These are phyloP conservation scores for Bradypus variegatus DNA, from an alignment of 2,797 vertebrate species.

Conservation along the genomic window DNA sequence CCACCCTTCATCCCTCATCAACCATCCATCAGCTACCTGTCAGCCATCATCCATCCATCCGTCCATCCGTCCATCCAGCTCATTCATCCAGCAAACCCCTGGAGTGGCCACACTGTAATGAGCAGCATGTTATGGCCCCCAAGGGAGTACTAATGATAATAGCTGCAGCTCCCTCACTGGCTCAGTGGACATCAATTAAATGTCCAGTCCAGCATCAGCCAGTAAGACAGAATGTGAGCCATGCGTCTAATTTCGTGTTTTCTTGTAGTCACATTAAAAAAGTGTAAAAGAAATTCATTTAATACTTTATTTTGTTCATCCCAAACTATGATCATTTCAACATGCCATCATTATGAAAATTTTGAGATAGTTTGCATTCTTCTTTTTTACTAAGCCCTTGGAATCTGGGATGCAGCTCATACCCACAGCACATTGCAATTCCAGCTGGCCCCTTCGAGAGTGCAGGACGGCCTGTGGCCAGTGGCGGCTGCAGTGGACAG, in stretches of 20 bases:
- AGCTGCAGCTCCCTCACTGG: background rate
- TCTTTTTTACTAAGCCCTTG: background rate
- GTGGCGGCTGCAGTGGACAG: no score
- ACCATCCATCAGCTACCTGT: no score
- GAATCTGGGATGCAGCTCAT: background rate
- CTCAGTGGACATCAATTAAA: no score
- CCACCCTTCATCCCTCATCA: no score
- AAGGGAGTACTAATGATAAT: no score
- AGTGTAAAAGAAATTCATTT: background rate
- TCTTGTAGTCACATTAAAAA: background rate
- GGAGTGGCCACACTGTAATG: no score
- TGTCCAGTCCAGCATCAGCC: background rate
- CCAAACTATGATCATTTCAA: no score
- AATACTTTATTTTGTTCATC: background rate
- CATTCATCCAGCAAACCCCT: background rate
- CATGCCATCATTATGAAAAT: no score
- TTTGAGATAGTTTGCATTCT: background rate
- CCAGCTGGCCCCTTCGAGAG: no score
- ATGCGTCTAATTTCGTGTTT: rapidly evolving
- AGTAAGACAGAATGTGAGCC: rapidly evolving
- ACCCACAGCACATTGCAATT: no score
- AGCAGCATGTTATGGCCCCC: background rate
- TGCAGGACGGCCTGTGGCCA: no score
- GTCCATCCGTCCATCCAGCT: background rate
- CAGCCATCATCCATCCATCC: no score